Evolutionary conservation across 2,888 invertebrate genomes (phyloP).

Genomic region (Thecophora atra): DNA sequence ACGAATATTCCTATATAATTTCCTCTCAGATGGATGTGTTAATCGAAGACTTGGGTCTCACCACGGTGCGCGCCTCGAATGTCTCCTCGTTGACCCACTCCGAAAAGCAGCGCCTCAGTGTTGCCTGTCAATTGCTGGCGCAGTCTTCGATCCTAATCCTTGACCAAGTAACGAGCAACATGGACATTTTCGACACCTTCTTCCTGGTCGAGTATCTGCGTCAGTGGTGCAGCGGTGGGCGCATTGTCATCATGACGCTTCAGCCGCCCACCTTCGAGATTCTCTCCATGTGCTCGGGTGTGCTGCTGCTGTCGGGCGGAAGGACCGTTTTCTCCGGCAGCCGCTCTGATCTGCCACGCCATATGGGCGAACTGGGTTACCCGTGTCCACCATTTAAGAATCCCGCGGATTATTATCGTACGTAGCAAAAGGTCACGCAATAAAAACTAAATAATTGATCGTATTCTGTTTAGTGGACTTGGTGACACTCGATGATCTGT

Average conservation of each 20-base stretch:
- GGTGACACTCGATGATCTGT: conserved; percentile 91
- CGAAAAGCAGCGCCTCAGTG: conserved; percentile 85
- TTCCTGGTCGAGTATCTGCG: conserved; percentile 92
- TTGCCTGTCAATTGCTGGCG: conserved; percentile 87
- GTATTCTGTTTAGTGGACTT: conserved; percentile 78
- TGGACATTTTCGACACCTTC: conserved; percentile 94
- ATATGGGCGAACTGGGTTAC: conserved; percentile 89
- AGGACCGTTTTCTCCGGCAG: conserved; percentile 91
- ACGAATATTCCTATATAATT: neutral
- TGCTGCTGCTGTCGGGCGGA: conserved; percentile 88
- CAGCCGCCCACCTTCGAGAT: conserved; percentile 97
- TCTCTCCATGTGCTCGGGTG: conserved; percentile 80
- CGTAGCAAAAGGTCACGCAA: conserved; percentile 58
- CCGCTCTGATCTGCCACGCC: conserved; percentile 88
- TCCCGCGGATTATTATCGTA: conserved; percentile 94
- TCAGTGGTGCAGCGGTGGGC: conserved; percentile 80
- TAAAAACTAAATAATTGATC: neutral
- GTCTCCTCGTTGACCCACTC: conserved; percentile 87
- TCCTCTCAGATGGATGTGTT: conserved; percentile 79
- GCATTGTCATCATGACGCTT: conserved; percentile 88
- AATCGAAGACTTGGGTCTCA: conserved; percentile 90
- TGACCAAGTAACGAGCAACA: conserved; percentile 77
- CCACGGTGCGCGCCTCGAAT: conserved; percentile 87
- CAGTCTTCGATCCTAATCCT: conserved; percentile 87
- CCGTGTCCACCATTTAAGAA: conserved; percentile 97